Base-by-base conservation (phyloP, 2,113 vertebrate species). In the Nothobranchius furzeri region DNA sequence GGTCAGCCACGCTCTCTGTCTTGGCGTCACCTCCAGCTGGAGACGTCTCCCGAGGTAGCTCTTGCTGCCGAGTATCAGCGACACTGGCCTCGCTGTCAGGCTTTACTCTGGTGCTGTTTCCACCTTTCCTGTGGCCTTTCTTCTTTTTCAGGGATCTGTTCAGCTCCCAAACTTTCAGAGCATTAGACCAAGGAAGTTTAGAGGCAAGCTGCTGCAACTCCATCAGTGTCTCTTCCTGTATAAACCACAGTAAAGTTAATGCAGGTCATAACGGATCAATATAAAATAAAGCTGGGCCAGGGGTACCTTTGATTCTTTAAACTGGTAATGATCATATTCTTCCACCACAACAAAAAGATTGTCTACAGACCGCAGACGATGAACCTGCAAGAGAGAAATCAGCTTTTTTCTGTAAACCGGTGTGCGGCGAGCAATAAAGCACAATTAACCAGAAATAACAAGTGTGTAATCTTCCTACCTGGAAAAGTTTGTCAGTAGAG, bases 261-360 rank as follows among this genome's bases (percentile, higher is more conserved):
- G 6, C 9, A 52, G 3, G 43, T 0, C 9, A n/a, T 9, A 12
- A 64, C 14, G 1, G 0, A 37, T 1, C 46, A 3, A 40, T 37
- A 15, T 4, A 47, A 5, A 69, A 5, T 25, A 30, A 12, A 35
- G 9, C 4, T 40, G 3, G 7, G 20, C 30, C 13, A 1, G 6
- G 14, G 84, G 90, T 87, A 98, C 98, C 95, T 99, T 99, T 53
- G 81, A 93, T 57, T 94, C 93, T 89, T 96, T 95, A 73, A 99
- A 99, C 0, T 90, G 91, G 48, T 95, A 99, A 70, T 95, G 92
- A 59, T 91, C 92, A 87, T 95, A 95, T 59, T 96, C 94, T 56
- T 96, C 83, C 60, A 99, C 94, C 4, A 99, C 95, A 25, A 98
- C 97, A 88, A 98, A 99, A 40, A 99, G 87, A 68, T 99, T 99